Conservation (phyloP, 2,113 vertebrate genomes). For the Festucalex cinctus region DNA sequence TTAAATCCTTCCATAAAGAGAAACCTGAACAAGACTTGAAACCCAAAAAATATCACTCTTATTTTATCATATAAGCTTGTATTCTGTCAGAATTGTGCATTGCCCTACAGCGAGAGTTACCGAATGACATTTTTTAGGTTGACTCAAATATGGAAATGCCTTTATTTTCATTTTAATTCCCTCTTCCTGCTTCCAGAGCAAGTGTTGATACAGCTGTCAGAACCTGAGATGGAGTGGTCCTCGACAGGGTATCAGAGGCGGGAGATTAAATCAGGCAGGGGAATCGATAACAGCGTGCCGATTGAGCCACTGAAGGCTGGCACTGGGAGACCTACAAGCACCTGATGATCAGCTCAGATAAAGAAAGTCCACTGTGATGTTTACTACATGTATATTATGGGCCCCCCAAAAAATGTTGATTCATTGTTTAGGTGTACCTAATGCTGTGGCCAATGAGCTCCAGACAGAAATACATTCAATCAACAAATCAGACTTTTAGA, state of each 20-base stretch:
- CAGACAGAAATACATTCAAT: constrained; percentile 13
- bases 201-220: constrained; percentile 58
- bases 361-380: constrained; percentile 17
- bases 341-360: constrained; percentile 50
- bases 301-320: constrained; percentile 44
- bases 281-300: constrained; percentile 56
- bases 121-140: not conserved
- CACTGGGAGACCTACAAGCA: constrained; percentile 42
- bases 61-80: too few species aligned
- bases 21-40: too few species aligned
- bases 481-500: constrained; percentile 11
- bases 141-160: not conserved
- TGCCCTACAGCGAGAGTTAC: too few species aligned
- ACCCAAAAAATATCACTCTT: too few species aligned
- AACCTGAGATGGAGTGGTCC: constrained; percentile 41
- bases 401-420: not conserved
- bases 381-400: not conserved
- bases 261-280: constrained; percentile 60
- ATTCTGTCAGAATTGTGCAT: too few species aligned
- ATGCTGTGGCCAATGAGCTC: not conserved
- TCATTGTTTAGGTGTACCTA: not conserved
- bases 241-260: constrained; percentile 48
- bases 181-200: constrained; percentile 8
- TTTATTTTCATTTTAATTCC: not conserved
- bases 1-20: too few species aligned